These are phyloP conservation scores for Nothobranchius kuhntae DNA, from an alignment of 2,113 vertebrate genomes.

Conservation along the genomic window DNA sequence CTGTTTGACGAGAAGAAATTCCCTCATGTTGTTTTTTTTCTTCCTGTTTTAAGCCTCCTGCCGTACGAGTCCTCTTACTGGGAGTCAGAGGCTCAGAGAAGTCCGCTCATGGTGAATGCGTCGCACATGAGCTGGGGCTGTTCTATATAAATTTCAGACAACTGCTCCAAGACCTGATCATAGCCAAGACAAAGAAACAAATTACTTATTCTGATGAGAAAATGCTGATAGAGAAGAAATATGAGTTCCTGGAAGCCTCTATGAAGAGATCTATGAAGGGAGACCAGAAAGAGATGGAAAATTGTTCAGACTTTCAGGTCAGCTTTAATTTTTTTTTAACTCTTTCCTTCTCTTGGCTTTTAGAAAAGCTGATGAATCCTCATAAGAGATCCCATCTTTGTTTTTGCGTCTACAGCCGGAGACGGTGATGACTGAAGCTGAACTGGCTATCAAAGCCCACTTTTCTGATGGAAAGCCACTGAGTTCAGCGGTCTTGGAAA, in stretches of 20 bases:
- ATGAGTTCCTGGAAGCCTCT: constrained; percentile 58
- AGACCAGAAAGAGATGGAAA: constrained; percentile 2
- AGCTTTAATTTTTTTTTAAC: neutral
- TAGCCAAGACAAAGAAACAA: constrained; percentile 83
- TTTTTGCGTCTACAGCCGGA: constrained; percentile 51
- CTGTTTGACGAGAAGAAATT: neutral
- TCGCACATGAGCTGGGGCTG: constrained; percentile 86
- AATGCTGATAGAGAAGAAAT: constrained; percentile 75
- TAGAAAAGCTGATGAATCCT: neutral
- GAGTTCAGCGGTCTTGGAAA: constrained; percentile 82
- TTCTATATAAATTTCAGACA: constrained; percentile 94
- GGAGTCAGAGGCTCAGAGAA: constrained; percentile 89
- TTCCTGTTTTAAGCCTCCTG: constrained; percentile 81
- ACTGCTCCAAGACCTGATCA: constrained; percentile 86
- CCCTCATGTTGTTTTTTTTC: neutral
- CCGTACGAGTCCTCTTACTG: constrained; percentile 85
- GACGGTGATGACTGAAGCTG: constrained; percentile 82
- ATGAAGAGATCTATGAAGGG: constrained; percentile 41
- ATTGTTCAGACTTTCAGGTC: constrained; percentile 19
- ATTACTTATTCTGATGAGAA: constrained; percentile 78
- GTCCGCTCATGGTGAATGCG: constrained; percentile 80
- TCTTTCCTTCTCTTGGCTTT: neutral
- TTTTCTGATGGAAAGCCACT: constrained; percentile 78
- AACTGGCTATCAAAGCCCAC: constrained; percentile 85
- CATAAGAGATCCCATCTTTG: neutral